Base-by-base conservation (phyloP, 2,888 invertebrate genomes). In the Calliphora vomitoria region DNA sequence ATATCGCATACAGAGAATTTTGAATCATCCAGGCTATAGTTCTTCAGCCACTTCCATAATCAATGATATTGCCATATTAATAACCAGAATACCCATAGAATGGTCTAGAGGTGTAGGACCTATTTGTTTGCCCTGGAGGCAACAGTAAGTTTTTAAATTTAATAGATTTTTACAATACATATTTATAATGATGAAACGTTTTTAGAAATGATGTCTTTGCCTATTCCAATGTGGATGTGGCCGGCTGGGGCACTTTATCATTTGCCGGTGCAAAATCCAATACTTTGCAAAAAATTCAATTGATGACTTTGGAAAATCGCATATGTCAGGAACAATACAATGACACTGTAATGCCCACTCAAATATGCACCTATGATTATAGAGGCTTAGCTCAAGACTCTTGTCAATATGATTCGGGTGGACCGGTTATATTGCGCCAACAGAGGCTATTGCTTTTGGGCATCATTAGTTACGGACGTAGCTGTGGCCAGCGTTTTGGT, bases 61-160 rank as follows among this genome's bases (percentile, higher is more conserved):
- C 0, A 94, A 95, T 88, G 96, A 96, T 89, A 94, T 96, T 78
- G 95, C 94, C 0, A 69, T 96, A 8, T 86, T 95, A 0, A 91
- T 93, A 72, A 94, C 95, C 0, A 78, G 74, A 0, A 90, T 88
- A 0, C 20, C 81, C 0, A 95, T 96, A 0, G 85, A 88, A 5
- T 95, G 94, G 90, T 94, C 93, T 15, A 90, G 93, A 0, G 93
- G 94, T 68, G 95, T 96, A 15, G 95, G 95, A 0, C 96, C 96
- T 0, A 94, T 94, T 79, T 96, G 96, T 90, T 92, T 96, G 47
- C 96, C 96, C 0, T 94, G 95, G 87, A 90, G 92, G 55, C 93
- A 93, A 85, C 89, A 87, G 89, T 92, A 74, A 83, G 66, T 58
- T 69, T 13, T 15, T n/a, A 69, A 55, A 4, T 35, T 64, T 35